Evolutionary conservation across 2,797 vertebrate species (phyloP), one percentile per base, ranked within the genome.

Genomic region (Scleropages formosus): DNA sequence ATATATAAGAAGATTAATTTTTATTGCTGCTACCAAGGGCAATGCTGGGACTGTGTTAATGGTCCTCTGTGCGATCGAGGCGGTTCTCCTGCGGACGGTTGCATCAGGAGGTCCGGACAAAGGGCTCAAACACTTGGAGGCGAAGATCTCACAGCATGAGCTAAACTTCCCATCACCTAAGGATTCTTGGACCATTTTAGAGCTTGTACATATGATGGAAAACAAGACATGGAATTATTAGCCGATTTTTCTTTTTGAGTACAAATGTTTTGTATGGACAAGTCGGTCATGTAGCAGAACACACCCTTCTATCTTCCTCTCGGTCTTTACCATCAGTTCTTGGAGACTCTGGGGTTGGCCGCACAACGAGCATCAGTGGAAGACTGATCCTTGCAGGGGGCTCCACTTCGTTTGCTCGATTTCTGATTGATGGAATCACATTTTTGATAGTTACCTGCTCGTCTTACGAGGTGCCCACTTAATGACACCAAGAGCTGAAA

Each of bases 201-300:
- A n/a, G 26, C 44, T 56, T 49, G 22, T 20, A 44, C 16, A 47
- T 22, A n/a, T 46, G 31, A 20, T 20, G 64, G 15, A 31, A 66
- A 53, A 8, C 15, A 8, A 12, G 11, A 72, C 20, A 51, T 27
- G 6, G 26, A 15, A 49, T 67, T 46, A 22, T 15, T 22, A 49
- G 24, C 13, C 27, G 8, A 11, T 16, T 20, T 51, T 24, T 62
- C 62, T 22, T 69, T 49, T 68, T n/a, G 64, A 18, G n/a, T 8
- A 67, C 18, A 44, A 65, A 10, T 26, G 47, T 75, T 74, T 66
- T 13, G 31, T 67, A 68, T 10, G 65, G 39, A 31, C 26, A 13
- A 84, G 84, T 86, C 78, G 84, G 76, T 85, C 77, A 89, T 89
- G 91, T 91, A 92, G 91, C 91, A 92, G 86, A 80, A 82, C 70